Percentiles rank a stretch among this genome's conserved stretches.
Conservation (phyloP, 2,888 invertebrate genomes). For the Conistra vaccinii region DNA sequence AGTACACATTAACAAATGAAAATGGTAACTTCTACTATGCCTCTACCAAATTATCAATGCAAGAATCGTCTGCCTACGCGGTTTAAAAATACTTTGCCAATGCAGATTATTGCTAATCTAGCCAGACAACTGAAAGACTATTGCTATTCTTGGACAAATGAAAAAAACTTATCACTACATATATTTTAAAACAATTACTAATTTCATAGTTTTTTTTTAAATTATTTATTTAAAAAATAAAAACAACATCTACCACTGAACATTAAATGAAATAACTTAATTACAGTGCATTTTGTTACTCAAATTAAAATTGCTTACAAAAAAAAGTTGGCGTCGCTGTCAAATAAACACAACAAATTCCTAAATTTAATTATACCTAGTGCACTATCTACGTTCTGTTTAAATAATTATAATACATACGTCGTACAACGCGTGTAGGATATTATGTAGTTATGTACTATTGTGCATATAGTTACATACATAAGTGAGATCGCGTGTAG, state of each 20-base stretch:
- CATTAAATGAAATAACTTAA: constrained; percentile 5
- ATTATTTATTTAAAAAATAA: not conserved
- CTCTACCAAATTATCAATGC: not conserved
- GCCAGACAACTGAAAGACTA: not conserved
- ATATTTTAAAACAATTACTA: not conserved
- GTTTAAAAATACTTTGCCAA: constrained; percentile 23
- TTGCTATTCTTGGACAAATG: not conserved
- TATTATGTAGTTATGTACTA: not conserved
- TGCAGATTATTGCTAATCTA: constrained; percentile 8
- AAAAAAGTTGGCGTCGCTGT: constrained; percentile 9
- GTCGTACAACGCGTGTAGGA: constrained; percentile 15
- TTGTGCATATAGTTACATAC: not conserved
- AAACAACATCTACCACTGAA: not conserved
- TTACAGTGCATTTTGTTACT: not conserved
- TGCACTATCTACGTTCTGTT: constrained; percentile 33
- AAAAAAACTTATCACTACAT: not conserved
- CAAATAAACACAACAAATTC: constrained; percentile 14
- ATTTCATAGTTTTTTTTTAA: no score
- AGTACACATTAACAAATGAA: constrained; percentile 1
- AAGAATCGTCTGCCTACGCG: not conserved
- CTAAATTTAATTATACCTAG: constrained; percentile 26
- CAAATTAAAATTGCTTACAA: constrained; percentile 9
- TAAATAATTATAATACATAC: constrained; percentile 19
- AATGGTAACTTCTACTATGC: not conserved
- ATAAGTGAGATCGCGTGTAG: constrained; percentile 44